Base-by-base conservation (phyloP, 2,888 invertebrate genomes). In the Leucophenga maculata region DNA sequence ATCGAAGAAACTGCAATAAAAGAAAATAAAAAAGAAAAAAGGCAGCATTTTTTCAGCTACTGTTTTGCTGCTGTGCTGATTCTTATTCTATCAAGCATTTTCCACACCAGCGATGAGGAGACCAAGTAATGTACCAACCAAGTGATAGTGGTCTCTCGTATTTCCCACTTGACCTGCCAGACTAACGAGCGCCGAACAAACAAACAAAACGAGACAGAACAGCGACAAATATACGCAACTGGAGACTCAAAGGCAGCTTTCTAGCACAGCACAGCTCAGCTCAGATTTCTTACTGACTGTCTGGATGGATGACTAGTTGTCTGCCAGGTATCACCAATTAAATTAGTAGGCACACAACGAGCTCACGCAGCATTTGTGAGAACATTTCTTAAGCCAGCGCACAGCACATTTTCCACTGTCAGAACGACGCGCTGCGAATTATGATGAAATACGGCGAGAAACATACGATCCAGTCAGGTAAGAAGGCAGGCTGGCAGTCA, bases 301-400 rank as follows among this genome's bases (percentile, higher is more conserved):
- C 26, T 26, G 26, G 26, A 2, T 46, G 44, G 18, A 13, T 52
- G 66, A 76, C 69, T 72, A 65, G 65, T 48, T 52, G 57, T 18
- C 62, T 64, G 32, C 50, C 55, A 64, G 62, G 46, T 44, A 82
- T 79, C 81, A 39, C 39, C 39, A 39, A 39, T 39, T 39, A 39
- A 81, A 81, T 81, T 81, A 81, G 81, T 81, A 84, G 84, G 78
- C 81, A 74, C 74, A 78, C 83, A 84, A 80, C 84, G 78, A 76
- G 76, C 80, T 73, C 72, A 72, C 77, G 72, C 67, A 72, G 74
- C 78, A 84, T 80, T 82, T 81, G 81, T 81, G 81, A 81, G 81
- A 81, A 82, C 84, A 52, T 52, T 67, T 48, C 74, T 83, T 73
- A 75, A 69, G 54, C 69, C 60, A 70, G 76, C n/a, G 59, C 46